phyloP scores from a whole-genome alignment of 2,797 vertebrate genomes.

The Agapornis canus region DNA sequence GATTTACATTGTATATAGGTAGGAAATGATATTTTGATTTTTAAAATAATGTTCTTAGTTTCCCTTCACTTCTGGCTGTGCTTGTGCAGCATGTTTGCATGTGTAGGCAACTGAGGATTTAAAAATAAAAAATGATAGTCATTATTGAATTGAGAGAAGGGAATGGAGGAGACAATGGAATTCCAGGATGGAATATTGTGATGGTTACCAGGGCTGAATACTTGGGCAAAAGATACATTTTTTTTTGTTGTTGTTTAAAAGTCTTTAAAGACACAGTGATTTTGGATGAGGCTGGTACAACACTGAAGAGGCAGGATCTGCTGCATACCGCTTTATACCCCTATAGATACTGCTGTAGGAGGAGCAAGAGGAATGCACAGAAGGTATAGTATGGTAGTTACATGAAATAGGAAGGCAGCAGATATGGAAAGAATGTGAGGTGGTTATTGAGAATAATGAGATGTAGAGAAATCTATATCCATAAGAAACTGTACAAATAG shows the following conservation, averaged over 20 bases:
- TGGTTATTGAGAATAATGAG: not conserved
- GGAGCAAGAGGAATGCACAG: not conserved
- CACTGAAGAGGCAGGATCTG: not conserved
- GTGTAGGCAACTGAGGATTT: not conserved
- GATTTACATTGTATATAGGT: not conserved
- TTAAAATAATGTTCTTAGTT: not conserved
- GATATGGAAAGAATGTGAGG: not conserved
- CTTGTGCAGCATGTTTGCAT: not conserved
- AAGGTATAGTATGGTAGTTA: not conserved
- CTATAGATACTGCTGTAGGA: not conserved
- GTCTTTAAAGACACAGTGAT: not conserved
- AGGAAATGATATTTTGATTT: not conserved
- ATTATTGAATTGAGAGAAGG: not conserved
- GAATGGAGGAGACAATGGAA: not conserved
- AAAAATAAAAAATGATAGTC: not conserved
- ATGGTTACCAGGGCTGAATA: not conserved
- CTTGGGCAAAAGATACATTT: not conserved
- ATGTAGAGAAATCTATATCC: not conserved
- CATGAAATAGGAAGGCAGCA: not conserved
- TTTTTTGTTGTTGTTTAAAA: not conserved
- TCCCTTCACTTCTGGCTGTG: not conserved
- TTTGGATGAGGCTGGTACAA: not conserved
- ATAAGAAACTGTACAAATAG: not conserved
- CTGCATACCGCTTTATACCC: not conserved
- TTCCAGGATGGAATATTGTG: not conserved